Evolutionary conservation across 2,797 vertebrate genomes (phyloP).

Genomic region (Acanthornis magna): DNA sequence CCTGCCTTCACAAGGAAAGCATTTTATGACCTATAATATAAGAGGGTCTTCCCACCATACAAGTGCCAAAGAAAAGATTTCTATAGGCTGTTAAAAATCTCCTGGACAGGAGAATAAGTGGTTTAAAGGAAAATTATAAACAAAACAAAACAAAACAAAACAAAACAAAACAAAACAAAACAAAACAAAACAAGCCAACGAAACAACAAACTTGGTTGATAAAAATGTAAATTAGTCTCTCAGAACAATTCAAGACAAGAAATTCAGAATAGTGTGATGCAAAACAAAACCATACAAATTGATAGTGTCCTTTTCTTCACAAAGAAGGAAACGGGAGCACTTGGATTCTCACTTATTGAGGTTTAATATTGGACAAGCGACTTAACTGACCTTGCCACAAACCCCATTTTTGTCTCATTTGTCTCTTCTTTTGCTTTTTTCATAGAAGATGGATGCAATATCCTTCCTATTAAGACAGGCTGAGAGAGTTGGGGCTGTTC

Average conservation of each 20-base stretch:
- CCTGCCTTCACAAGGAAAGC: background rate
- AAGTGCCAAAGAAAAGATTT: background rate
- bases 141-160: background rate
- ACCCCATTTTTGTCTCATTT: background rate
- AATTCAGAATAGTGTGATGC: background rate
- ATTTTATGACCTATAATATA: background rate
- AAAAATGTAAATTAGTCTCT: background rate
- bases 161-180: background rate
- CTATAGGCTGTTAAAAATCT: background rate
- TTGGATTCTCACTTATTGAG: background rate
- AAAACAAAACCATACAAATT: background rate
- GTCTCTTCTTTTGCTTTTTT: background rate
- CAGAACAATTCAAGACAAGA: background rate
- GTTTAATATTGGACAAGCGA: background rate
- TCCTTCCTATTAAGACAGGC: background rate
- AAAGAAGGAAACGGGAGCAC: background rate
- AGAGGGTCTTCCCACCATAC: background rate
- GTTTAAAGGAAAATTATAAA: background rate
- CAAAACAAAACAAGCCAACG: fast-evolving
- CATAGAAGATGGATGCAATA: background rate
- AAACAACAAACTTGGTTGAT: fast-evolving
- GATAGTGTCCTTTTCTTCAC: background rate
- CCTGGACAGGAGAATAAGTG: background rate
- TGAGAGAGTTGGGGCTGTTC: background rate
- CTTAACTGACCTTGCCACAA: background rate